A percentile compares a stretch with the other conserved stretches of the same genome.
phyloP scores from a whole-genome alignment of 2,888 invertebrate species.

The Synergus japonicus region DNA sequence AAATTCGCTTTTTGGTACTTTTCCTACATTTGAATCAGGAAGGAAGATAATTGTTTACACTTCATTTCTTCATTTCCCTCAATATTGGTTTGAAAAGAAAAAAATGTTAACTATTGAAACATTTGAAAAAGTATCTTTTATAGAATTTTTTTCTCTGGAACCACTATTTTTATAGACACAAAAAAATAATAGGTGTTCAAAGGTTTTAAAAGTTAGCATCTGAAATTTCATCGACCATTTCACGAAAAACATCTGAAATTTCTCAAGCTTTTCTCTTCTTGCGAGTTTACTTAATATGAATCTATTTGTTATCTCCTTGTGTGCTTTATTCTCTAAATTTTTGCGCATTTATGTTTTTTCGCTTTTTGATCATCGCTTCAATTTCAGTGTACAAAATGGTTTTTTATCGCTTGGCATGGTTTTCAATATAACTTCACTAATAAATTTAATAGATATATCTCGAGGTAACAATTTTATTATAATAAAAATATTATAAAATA shows the following conservation, averaged over 20 bases:
- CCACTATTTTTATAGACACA: too few species aligned
- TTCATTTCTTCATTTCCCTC: too few species aligned
- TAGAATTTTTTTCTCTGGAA: too few species aligned
- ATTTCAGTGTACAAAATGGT: not conserved
- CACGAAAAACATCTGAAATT: not conserved
- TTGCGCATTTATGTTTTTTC: not conserved
- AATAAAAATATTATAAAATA: too few species aligned
- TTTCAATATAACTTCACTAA: conserved; percentile 20
- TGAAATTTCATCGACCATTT: not conserved
- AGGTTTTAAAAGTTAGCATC: too few species aligned
- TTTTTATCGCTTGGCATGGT: not conserved
- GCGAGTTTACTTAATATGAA: not conserved
- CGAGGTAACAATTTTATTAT: not conserved
- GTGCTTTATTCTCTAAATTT: not conserved
- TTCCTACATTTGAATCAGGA: not conserved
- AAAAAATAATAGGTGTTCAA: too few species aligned
- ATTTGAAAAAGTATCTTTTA: too few species aligned
- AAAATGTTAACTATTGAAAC: too few species aligned
- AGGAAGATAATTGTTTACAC: not conserved
- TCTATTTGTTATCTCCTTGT: not conserved
- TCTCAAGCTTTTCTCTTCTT: not conserved
- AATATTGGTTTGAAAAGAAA: too few species aligned
- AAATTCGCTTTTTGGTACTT: not conserved
- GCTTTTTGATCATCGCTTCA: not conserved
- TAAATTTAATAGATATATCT: not conserved